Evolutionary conservation across 2,113 vertebrate species (phyloP), one percentile per base, ranked within the genome.

Genomic region (Pardalotus punctatus): DNA sequence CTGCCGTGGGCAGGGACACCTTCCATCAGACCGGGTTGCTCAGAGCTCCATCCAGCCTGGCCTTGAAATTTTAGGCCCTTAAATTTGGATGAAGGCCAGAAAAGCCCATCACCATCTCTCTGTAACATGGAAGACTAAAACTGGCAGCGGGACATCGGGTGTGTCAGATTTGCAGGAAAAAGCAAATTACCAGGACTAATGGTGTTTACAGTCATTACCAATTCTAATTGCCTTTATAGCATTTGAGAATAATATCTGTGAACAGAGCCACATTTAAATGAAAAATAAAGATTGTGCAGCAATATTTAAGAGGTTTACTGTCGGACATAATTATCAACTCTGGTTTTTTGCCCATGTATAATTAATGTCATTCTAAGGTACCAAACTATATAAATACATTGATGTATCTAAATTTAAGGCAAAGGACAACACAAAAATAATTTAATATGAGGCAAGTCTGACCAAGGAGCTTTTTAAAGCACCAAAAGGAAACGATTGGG

Each of bases 171-270:
- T 8, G 21, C 3, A 51, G 89, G 51, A 79, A 93, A 90, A 45
- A 93, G 43, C 57, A 50, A 57, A 56, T 51, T 76, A 73, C 64
- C 76, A 64, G 38, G 58, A 57, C 58, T 96, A 89, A 83, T 62
- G 74, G 69, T 62, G 42, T 53, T 81, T 92, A 72, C 28, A 66
- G 61, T 47, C 45, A 88, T 93, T 83, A 71, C 38, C 14, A 22
- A 25, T 69, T 77, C 58, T 69, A 82, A 61, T 78, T 81, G 54
- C 40, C 25, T 88, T 60, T 81, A 20, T 12, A 60, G 74, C 92
- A 77, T 84, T 96, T 89, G 81, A 95, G 83, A 88, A 94, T 57
- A 50, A 43, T 85, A 50, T 62, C 77, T 83, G 81, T 42, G 58
- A 92, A 57, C 40, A 96, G 58, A 66, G 85, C 48, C 38, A 58